Conservation (phyloP, 2,797 vertebrate species). For the Threskiornis aethiopicus region DNA sequence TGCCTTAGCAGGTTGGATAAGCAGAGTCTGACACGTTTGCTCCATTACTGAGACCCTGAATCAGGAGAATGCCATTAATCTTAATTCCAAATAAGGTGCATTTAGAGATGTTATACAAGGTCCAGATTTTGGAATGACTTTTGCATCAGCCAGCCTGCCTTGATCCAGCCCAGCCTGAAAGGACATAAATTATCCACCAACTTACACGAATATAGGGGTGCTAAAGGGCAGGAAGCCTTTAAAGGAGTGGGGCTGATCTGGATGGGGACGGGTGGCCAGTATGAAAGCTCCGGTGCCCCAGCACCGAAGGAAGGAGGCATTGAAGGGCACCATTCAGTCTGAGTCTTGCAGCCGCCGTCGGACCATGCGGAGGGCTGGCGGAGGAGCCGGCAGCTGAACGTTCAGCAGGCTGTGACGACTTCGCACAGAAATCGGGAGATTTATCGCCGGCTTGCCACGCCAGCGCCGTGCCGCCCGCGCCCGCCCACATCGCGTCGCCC, state of each 20-base stretch:
- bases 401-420: conserved; percentile 75
- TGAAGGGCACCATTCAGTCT: conserved; percentile 4
- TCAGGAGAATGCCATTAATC: not conserved
- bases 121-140: not conserved
- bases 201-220: not conserved
- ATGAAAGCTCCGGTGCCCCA: not conserved
- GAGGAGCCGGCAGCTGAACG: conserved; percentile 57
- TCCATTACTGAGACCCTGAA: not conserved
- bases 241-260: not conserved
- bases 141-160: not conserved
- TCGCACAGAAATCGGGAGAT: conserved; percentile 54
- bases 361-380: conserved; percentile 39
- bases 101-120: not conserved
- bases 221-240: not conserved
- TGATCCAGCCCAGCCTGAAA: not conserved
- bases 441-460: conserved; percentile 30
- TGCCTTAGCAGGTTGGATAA: not conserved
- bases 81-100: not conserved
- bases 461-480: not conserved
- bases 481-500: no score
- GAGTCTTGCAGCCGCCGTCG: not conserved
- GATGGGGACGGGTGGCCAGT: not conserved
- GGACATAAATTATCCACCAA: not conserved
- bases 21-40: not conserved
- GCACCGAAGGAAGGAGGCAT: not conserved